Evolutionary conservation across 2,797 vertebrate genomes (phyloP), one percentile per base, ranked within the genome.

Genomic region (Percopsis omiscomaycus): DNA sequence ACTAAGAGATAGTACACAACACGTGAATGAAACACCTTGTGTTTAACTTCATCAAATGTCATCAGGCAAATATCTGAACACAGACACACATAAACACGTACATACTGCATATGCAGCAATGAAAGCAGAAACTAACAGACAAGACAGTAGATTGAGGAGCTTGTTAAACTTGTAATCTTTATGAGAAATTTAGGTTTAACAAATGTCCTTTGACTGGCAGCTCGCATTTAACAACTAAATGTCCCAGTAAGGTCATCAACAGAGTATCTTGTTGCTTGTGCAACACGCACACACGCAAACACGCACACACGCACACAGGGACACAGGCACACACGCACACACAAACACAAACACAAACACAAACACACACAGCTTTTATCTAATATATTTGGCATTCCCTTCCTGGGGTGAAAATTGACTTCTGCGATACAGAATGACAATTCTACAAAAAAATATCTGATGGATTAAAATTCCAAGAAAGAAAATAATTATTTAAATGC

Each of bases 361-460:
- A 61, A 22, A 68, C 9, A 13, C 0, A 71, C 27, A 47, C 52
- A 79, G 76, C 62, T 30, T 9, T 61, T 12, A 70, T 42, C 37
- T 42, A 77, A 77, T 78, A 75, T 0, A 6, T 22, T 68, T 82
- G 82, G 76, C 83, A 66, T 51, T 80, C 71, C 75, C 56, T 73
- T 3, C 27, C 55, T 54, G 58, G 13, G 59, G 56, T 22, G 54
- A 4, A 78, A 83, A 87, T 87, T 11, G 62, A 72, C 64, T 69
- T 45, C 46, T 10, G 37, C 44, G 74, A 85, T 83, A 79, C 51
- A 52, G 37, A 53, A 59, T 52, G 48, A 68, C 3, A 65, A 73
- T 80, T 79, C 47, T 79, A 37, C 64, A 49, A 55, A 22, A 12
- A 63, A 14, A 50, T 73, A 81, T 83, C 84, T 76, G 22, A 46